These are phyloP conservation scores for Chaenocephalus aceratus DNA, from an alignment of 2,113 vertebrate species.

Conservation along the genomic window DNA sequence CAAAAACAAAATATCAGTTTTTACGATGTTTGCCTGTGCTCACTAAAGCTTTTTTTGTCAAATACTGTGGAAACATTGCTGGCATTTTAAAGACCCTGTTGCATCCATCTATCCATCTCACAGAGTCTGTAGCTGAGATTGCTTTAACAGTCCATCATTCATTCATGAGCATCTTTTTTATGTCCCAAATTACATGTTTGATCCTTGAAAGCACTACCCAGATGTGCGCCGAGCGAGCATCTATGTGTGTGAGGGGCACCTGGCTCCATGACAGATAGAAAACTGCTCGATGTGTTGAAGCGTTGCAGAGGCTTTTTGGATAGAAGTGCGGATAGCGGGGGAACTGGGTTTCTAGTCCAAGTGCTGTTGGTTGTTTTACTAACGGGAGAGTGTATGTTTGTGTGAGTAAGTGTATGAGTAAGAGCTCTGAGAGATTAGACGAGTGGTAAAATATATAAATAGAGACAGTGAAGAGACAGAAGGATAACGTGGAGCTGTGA, in stretches of 20 bases:
- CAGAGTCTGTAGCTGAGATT: conserved; percentile 51
- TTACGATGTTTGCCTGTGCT: neutral
- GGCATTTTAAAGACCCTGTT: conserved; percentile 17
- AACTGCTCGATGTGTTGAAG: conserved; percentile 25
- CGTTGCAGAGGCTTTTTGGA: conserved; percentile 40
- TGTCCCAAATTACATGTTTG: conserved; percentile 65
- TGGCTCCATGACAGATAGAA: conserved; percentile 52
- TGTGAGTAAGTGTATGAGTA: conserved; percentile 37
- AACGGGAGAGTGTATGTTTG: conserved; percentile 25
- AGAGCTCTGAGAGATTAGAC: conserved; percentile 41
- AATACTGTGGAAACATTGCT: conserved; percentile 1
- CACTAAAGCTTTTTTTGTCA: neutral
- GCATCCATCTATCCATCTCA: conserved; percentile 22
- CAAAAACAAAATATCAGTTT: conserved; percentile 4
- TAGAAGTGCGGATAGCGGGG: neutral
- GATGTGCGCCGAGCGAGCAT: conserved; percentile 47
- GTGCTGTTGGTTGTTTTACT: conserved; percentile 25
- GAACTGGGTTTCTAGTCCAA: conserved; percentile 42
- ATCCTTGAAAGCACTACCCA: conserved; percentile 63
- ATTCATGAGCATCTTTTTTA: conserved; percentile 75
- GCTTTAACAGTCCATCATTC: conserved; percentile 69
- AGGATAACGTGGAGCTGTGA: conserved; percentile 30
- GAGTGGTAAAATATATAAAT: conserved; percentile 29
- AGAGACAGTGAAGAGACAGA: conserved; percentile 23
- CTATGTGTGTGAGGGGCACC: conserved; percentile 45